Conservation (phyloP, 2,888 invertebrate genomes). For the Halictus ligatus region DNA sequence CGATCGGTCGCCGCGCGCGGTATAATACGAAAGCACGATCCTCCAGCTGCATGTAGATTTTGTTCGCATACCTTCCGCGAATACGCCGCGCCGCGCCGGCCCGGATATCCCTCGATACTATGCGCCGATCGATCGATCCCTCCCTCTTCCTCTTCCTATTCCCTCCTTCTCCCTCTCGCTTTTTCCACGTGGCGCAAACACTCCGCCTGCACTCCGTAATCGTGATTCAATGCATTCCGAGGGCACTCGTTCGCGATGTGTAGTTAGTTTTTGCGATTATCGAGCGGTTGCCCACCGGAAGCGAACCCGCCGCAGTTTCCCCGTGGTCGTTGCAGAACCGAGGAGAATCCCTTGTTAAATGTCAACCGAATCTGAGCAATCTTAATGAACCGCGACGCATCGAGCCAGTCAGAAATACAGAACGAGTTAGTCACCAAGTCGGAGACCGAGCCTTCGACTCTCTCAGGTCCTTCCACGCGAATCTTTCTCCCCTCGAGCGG, state of each 20-base stretch:
- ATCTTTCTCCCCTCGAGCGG: neutral
- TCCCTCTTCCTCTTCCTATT: neutral
- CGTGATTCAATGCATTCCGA: slow-evolving; percentile 34
- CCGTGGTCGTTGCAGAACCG: neutral
- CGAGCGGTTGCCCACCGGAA: neutral
- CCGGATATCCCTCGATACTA: slow-evolving; percentile 45
- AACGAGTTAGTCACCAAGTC: too few species aligned
- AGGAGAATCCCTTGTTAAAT: neutral
- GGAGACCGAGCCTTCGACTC: neutral
- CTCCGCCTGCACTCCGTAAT: slow-evolving; percentile 16
- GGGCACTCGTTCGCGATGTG: slow-evolving; percentile 4
- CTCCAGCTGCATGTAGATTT: slow-evolving; percentile 31
- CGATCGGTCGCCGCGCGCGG: slow-evolving; percentile 48
- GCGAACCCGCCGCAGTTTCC: neutral
- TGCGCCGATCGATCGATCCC: slow-evolving; percentile 47
- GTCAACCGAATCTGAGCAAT: neutral
- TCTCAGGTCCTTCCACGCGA: neutral
- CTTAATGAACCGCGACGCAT: neutral
- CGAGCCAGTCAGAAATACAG: neutral
- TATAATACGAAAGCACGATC: slow-evolving; percentile 50
- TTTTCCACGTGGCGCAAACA: slow-evolving; percentile 18
- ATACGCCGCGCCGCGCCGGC: neutral
- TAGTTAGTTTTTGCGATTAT: neutral
- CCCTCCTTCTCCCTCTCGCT: slow-evolving; percentile 17
- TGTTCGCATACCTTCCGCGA: slow-evolving; percentile 34